Conservation (phyloP, 2,113 vertebrate genomes). For the Conger conger region DNA sequence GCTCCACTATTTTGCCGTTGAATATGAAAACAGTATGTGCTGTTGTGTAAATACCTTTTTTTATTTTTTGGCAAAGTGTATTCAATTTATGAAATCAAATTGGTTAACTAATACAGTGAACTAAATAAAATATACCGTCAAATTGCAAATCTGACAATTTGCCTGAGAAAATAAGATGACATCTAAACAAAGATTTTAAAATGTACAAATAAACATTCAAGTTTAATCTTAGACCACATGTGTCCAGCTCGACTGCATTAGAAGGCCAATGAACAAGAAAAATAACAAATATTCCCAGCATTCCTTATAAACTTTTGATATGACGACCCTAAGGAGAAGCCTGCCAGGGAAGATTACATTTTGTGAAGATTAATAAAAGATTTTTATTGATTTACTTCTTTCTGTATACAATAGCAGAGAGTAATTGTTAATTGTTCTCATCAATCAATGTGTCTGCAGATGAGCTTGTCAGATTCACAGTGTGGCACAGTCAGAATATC, state of each 20-base stretch:
- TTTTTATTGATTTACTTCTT: no score
- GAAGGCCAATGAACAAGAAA: background rate
- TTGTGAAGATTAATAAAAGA: background rate
- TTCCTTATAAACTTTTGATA: background rate
- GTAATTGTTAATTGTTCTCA: constrained; percentile 9
- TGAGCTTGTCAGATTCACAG: background rate
- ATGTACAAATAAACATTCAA: background rate
- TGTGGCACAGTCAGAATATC: background rate
- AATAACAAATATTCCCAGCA: background rate
- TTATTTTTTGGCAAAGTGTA: background rate
- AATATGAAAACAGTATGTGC: background rate
- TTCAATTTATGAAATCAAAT: no score
- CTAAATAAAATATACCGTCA: background rate
- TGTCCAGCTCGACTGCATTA: background rate
- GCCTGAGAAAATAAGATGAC: background rate
- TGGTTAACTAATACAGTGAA: background rate
- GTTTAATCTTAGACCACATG: background rate
- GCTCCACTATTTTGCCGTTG: background rate
- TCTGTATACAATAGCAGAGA: no score
- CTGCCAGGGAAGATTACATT: background rate
- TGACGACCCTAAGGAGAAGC: background rate
- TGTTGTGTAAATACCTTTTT: background rate
- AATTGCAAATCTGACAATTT: background rate
- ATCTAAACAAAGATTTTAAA: background rate
- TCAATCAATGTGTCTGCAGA: background rate